phyloP scores from a whole-genome alignment of 2,797 vertebrate species.

The Tympanoctomys barrerae region DNA sequence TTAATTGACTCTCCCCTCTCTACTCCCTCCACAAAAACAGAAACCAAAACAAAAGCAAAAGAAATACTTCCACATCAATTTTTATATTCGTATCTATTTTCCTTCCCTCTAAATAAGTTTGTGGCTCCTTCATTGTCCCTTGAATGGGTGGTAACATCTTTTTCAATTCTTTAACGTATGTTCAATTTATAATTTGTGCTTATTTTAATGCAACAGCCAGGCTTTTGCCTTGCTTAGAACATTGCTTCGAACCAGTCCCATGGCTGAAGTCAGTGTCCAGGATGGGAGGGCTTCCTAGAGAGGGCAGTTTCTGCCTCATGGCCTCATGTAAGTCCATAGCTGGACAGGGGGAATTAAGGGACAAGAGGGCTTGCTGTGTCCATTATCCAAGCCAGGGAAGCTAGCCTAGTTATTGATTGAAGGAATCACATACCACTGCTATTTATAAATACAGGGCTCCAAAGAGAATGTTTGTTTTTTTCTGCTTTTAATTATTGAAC shows the following conservation, averaged over 20 bases:
- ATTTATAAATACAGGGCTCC: conserved; percentile 87
- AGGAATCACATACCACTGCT: conserved; percentile 80
- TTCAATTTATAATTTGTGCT: conserved; percentile 50
- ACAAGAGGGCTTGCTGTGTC: not conserved
- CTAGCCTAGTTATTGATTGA: conserved; percentile 89
- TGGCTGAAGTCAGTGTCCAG: not conserved
- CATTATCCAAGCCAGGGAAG: conserved; percentile 70
- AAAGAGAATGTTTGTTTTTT: conserved; percentile 90
- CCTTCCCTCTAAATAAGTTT: conserved; percentile 8
- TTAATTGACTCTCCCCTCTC: conserved; percentile 61
- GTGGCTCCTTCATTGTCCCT: conserved; percentile 58
- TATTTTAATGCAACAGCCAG: conserved; percentile 22
- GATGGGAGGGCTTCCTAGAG: not conserved
- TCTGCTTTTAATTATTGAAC: conserved; percentile 91
- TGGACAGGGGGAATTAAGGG: conserved; percentile 53
- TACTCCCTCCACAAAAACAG: not conserved
- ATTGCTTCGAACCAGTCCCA: conserved; percentile 14
- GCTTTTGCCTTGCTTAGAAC: conserved; percentile 40
- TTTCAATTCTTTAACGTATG: conserved; percentile 23
- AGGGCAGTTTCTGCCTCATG: not conserved
- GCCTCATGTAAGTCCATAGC: conserved; percentile 22
- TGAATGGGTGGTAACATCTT: conserved; percentile 23
- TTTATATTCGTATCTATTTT: conserved; percentile 63
- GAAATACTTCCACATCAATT: not conserved
- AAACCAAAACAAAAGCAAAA: not conserved